These are phyloP conservation scores for Latrodectus hesperus DNA, from an alignment of 2,888 invertebrate genomes.

Conservation along the genomic window DNA sequence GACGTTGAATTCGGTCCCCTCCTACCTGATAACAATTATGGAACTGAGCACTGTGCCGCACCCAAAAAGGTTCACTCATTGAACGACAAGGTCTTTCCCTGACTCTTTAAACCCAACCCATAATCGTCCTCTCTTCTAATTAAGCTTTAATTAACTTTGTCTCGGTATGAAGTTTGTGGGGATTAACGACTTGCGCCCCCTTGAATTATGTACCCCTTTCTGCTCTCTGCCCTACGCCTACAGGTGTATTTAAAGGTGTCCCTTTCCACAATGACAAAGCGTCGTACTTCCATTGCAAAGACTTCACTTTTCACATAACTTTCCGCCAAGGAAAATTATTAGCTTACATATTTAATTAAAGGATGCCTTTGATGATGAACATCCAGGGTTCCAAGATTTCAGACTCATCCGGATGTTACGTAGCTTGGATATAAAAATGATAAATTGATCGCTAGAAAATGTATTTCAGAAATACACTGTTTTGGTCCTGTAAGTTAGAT, in stretches of 20 bases:
- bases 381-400: too few relatives aligned
- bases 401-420: too few relatives aligned
- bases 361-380: too few relatives aligned
- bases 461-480: too few relatives aligned
- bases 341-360: too few relatives aligned
- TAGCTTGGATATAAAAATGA: too few relatives aligned
- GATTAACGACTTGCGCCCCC: slow-evolving; percentile 37
- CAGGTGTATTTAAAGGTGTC: slow-evolving; percentile 20
- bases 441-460: too few relatives aligned
- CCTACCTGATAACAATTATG: slow-evolving; percentile 17
- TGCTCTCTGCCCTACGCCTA: neutral
- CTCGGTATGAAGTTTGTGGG: slow-evolving; percentile 18
- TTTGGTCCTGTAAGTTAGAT: too few relatives aligned
- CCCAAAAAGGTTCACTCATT: neutral
- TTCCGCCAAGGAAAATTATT: too few relatives aligned
- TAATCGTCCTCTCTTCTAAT: slow-evolving; percentile 38
- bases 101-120: slow-evolving; percentile 23
- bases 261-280: slow-evolving; percentile 16
- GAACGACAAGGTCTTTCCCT: slow-evolving; percentile 14
- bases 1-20: slow-evolving; percentile 14
- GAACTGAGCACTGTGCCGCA: slow-evolving; percentile 1
- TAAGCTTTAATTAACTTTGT: slow-evolving; percentile 52
- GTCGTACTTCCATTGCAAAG: neutral
- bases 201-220: slow-evolving; percentile 43
- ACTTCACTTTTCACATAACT: too few relatives aligned